Evolutionary conservation across 2,797 vertebrate genomes (phyloP).

Genomic region (Tympanoctomys barrerae): DNA sequence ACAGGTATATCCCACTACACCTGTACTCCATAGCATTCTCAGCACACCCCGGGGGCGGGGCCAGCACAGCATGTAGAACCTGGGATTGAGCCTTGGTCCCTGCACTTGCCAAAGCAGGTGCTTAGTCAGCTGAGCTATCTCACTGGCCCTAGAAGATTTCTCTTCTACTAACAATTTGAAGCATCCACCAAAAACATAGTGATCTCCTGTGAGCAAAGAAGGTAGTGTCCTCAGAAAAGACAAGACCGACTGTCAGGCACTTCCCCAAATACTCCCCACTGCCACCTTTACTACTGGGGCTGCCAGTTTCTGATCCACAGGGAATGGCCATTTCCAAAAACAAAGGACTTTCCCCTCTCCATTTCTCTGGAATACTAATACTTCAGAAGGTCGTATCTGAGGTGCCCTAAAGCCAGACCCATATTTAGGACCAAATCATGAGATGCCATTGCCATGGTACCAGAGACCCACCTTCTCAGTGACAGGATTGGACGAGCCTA

Average conservation of each 20-base stretch:
- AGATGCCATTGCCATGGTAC: not conserved
- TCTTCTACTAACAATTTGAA: slow-evolving; percentile 2
- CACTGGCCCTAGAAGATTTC: not conserved
- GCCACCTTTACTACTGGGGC: not conserved
- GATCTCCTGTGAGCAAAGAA: not conserved
- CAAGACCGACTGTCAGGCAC: not conserved
- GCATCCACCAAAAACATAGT: not conserved
- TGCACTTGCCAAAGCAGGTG: too few relatives aligned
- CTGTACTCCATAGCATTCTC: too few relatives aligned
- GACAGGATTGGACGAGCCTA: not conserved
- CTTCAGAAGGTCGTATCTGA: not conserved
- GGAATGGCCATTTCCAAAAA: not conserved
- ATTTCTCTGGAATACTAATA: not conserved
- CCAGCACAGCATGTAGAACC: too few relatives aligned
- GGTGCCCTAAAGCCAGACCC: not conserved
- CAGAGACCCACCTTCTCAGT: not conserved
- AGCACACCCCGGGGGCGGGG: too few relatives aligned
- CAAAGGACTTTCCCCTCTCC: not conserved
- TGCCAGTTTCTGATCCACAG: not conserved
- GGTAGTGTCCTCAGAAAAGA: not conserved
- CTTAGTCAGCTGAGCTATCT: too few relatives aligned
- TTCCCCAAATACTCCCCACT: not conserved
- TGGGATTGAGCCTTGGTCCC: too few relatives aligned
- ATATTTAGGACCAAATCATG: not conserved
- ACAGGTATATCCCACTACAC: too few relatives aligned